Base-by-base conservation (phyloP, 2,113 vertebrate genomes). In the Euleptes europaea region DNA sequence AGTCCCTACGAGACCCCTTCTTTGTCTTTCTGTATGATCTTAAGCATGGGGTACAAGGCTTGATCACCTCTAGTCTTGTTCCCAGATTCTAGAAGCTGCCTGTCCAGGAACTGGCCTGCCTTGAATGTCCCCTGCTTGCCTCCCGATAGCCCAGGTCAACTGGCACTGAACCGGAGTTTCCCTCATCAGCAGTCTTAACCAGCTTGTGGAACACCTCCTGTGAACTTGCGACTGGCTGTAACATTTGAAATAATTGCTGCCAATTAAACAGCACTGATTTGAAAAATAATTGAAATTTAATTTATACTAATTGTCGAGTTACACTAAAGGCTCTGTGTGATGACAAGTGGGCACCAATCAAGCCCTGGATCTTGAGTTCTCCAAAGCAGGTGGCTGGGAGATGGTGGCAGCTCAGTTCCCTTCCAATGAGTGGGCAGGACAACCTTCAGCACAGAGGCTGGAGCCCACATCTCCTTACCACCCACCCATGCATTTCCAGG, bases 211-310 rank as follows among this genome's bases (percentile, higher is more conserved):
- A 86, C 1, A 49, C 12, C 2, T 0, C 78, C 76, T 3, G 38
- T 5, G 6, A 35, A 44, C 54, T 77, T 88, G 66, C n/a, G 26
- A 28, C 15, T 44, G 0, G 0, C 73, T 89, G 44, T 83, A 85
- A 84, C 4, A 71, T 33, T 38, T 65, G 71, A 80, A 83, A 44
- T 74, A 89, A 75, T 38, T 91, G 84, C 81, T 76, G 74, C 47
- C 83, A 89, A 84, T 88, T 90, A 88, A 91, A 87, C 72, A 1
- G 19, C 1, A 26, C 44, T 80, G 13, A 0, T 4, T 87, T 91
- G 89, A 89, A 91, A 87, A 84, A 82, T 87, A 89, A 94, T 65
- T 86, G 65, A 90, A 90, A 91, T 91, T 93, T 90, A 90, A 91
- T 94, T 88, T 91, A 89, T 40, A 74, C 88, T 88, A 86, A 84